These are phyloP conservation scores for Condylostylus longicornis DNA, from an alignment of 1,140 invertebrate species.

Conservation along the genomic window DNA sequence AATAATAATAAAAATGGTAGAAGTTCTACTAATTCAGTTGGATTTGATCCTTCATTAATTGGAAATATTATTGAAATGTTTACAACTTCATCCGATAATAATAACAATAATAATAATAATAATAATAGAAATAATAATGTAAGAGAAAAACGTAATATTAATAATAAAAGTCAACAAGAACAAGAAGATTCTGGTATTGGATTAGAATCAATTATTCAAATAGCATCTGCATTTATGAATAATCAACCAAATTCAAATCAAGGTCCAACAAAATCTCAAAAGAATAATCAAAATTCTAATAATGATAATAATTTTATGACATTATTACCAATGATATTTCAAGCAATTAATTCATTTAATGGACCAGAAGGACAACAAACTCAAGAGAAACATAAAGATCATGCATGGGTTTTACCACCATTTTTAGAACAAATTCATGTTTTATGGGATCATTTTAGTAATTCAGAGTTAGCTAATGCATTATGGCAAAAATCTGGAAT, in stretches of 20 bases:
- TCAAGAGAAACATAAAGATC: constrained; percentile 48
- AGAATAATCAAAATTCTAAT: constrained; percentile 10
- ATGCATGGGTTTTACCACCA: constrained; percentile 54
- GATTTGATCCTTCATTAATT: constrained; percentile 34
- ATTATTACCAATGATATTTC: constrained; percentile 47
- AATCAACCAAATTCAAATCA: constrained; percentile 23
- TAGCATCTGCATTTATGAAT: constrained; percentile 45
- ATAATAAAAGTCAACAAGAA: background rate
- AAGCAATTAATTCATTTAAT: constrained; percentile 37
- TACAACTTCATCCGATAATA: constrained; percentile 15
- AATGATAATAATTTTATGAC: constrained; percentile 42
- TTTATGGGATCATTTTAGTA: constrained; percentile 62
- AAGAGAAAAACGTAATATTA: constrained; percentile 9
- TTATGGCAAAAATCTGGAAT: constrained; percentile 57
- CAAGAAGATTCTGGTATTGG: constrained; percentile 19
- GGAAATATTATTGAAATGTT: constrained; percentile 34
- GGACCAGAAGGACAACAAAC: constrained; percentile 36
- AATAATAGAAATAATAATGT: constrained; percentile 1
- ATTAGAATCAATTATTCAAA: constrained; percentile 40
- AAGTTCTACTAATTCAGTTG: constrained; percentile 12
- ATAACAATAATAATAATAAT: constrained; percentile 16
- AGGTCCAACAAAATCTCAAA: constrained; percentile 14
- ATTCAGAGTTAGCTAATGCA: constrained; percentile 56
- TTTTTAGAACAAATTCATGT: constrained; percentile 56
- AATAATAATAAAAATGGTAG: constrained; percentile 10